Base-by-base conservation (phyloP, 2,113 vertebrate species). In the Setophaga kirtlandii region DNA sequence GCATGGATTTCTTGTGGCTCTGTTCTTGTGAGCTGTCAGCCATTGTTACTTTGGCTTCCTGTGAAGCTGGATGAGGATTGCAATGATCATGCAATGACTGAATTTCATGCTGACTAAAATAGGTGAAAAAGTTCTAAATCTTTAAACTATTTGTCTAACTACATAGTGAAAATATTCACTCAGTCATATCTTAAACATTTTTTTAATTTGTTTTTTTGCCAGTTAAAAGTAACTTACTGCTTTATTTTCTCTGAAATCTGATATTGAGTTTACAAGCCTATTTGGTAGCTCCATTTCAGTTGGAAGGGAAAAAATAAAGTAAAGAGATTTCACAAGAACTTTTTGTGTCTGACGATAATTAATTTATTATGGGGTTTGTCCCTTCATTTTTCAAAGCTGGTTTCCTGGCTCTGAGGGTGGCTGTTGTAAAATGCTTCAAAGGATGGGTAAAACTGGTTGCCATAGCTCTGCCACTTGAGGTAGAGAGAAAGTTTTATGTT, bases 1-100 rank as follows among this genome's bases (percentile, higher is more conserved):
- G 21, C 5, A 0, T 63, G 47, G 39, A 33, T 86, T 88, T 69
- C 53, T n/a, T 56, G 16, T 0, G 0, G 12, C 56, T 70, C 55
- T 11, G 13, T 30, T 37, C 37, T 37, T 37, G 37, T 37, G 37
- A 28, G 23, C 20, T 60, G 19, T 73, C 79, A 67, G 22, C 63
- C 11, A 0, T 53, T 28, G 11, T 65, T 90, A 33, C n/a, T 58
- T 12, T 28, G 49, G 35, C 63, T 71, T 77, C 42, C 71, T 70
- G 4, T 2, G 3, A 68, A 71, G 41, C 35, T 87, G 65, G 35
- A 55, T 64, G 33, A 59, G 24, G 33, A 39, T 63, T 62, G 13
- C 47, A 41, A 20, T 41, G 19, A 35, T 53, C 44, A 31, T 37
- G 44, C 30, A 91, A 25, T 1, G 2, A 80, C 63, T 59, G 70